Evolutionary conservation across 2,888 invertebrate species (phyloP), one percentile per base, ranked within the genome.

Genomic region (Amphipoea oculea): DNA sequence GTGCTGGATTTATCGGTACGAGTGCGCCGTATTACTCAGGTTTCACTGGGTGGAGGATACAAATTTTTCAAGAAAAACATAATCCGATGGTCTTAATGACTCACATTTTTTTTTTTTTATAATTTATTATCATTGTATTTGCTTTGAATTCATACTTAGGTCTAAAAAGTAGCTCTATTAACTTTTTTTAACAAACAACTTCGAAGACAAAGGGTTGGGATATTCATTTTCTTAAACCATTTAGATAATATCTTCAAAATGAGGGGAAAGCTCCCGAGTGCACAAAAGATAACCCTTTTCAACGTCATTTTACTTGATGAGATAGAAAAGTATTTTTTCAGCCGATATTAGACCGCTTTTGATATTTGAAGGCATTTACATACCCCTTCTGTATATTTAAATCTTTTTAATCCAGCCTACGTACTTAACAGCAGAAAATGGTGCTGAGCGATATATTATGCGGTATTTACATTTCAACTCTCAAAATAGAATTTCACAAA

Each of bases 201-300:
- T 82, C 23, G 40, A 62, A 78, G 67, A 83, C 78, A 86, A 86
- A 71, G 63, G 67, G 45, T 14, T 73, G 17, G 29, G 20, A 57
- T 78, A 76, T 78, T 76, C 40, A 76, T 72, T 81, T 80, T 73
- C 73, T 85, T 68, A 71, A 81, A 78, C 73, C 78, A 63, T 85
- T 85, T 85, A 83, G 84, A 85, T 85, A 76, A 48, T 71, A 86
- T 85, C 87, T 81, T 65, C 63, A 72, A 72, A 87, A 87, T 76
- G 76, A 87, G 68, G 68, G 40, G 40, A 76, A 72, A 74, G 36
- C 74, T 82, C 68, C 54, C 65, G 66, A 78, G 66, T 81, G 74
- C 73, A 78, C 76, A 80, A 80, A 83, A 82, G 70, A 80, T 79
- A 79, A 79, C 80, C 76, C 72, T 74, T 70, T 80, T 79, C 79